Evolutionary conservation across 1,140 invertebrate genomes (phyloP).

Genomic region (Manduca sexta): DNA sequence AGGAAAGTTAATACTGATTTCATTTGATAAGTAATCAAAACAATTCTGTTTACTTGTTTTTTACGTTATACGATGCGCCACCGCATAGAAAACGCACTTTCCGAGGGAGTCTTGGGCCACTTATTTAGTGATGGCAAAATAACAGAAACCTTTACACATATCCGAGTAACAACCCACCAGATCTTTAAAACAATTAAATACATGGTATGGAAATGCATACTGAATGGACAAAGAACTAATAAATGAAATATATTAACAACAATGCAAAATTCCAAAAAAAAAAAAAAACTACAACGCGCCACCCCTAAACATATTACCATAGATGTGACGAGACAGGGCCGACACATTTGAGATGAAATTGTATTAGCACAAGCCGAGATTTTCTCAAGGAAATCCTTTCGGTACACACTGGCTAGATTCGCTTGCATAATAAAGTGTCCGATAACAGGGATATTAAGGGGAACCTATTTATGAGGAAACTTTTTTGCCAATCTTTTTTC

Average conservation of each 20-base stretch:
- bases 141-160: too few relatives aligned
- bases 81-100: too few relatives aligned
- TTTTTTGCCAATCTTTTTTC: neutral
- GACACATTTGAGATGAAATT: conserved; percentile 34
- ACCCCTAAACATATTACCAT: conserved; percentile 27
- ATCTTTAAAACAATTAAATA: too few relatives aligned
- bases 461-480: neutral
- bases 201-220: too few relatives aligned
- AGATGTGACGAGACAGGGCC: conserved; percentile 20
- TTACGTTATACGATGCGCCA: too few relatives aligned
- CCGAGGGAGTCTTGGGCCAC: too few relatives aligned
- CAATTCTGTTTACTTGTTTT: too few relatives aligned
- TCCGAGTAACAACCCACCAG: too few relatives aligned
- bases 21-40: too few relatives aligned
- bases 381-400: conserved; percentile 7
- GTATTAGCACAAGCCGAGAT: conserved; percentile 35
- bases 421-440: conserved; percentile 17
- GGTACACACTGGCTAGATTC: conserved; percentile 4
- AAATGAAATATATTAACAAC: neutral
- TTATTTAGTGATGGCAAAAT: too few relatives aligned
- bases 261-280: neutral
- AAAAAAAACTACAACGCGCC: conserved; percentile 12
- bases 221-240: too few relatives aligned
- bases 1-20: too few relatives aligned
- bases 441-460: conserved; percentile 1